Percentiles rank a stretch among this genome's conserved stretches.
phyloP scores from a whole-genome alignment of 2,888 invertebrate genomes.

The Orgyia antiqua region DNA sequence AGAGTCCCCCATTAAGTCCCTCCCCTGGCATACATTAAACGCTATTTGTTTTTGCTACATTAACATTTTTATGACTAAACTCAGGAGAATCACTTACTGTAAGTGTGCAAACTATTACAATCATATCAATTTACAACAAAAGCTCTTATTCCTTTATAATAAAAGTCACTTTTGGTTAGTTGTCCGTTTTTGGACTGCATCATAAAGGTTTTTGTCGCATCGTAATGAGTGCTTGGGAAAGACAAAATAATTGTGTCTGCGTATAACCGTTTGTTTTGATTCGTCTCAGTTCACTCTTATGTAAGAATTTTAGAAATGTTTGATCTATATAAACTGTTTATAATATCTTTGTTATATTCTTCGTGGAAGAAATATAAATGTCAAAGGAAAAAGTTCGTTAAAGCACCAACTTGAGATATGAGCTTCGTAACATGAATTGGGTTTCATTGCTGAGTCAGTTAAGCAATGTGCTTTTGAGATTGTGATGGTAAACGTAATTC shows the following conservation, averaged over 20 bases:
- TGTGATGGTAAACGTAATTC: no score
- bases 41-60: conserved; percentile 73
- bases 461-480: no score
- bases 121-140: conserved; percentile 1
- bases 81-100: conserved; percentile 67
- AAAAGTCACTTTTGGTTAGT: conserved; percentile 9
- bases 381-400: no score
- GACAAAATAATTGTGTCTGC: conserved; percentile 24
- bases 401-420: no score
- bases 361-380: no score
- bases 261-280: conserved; percentile 24
- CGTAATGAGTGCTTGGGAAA: conserved; percentile 23
- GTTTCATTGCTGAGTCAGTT: no score
- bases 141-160: conserved; percentile 5
- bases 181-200: not conserved
- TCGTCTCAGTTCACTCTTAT: conserved; percentile 7
- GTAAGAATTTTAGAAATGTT: no score
- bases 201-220: conserved; percentile 9
- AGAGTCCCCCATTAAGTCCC: conserved; percentile 47
- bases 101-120: conserved; percentile 34
- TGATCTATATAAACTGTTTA: no score
- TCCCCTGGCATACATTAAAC: conserved; percentile 71
- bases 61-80: conserved; percentile 77
- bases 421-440: no score
- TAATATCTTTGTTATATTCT: no score